Base-by-base conservation (phyloP, 53 echinoderm and acorn worm genomes). In the Astropecten irregularis region DNA sequence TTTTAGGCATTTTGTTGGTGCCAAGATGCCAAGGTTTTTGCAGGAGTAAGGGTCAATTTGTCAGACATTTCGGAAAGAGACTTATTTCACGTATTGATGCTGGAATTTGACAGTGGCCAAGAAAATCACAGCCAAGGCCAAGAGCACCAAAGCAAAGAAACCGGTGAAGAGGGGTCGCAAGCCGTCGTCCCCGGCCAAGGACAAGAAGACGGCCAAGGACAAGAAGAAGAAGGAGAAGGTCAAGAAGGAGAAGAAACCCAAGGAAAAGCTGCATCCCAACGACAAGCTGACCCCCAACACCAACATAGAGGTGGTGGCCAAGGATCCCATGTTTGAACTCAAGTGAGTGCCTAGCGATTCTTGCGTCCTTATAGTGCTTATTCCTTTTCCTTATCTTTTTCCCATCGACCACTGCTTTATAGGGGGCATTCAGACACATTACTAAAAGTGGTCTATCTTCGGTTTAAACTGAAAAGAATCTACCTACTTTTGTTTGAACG, bases 281-380 rank as follows among this genome's bases (percentile, higher is more conserved):
- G 77, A 83, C n/a, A 83, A 88, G 33, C 76, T 95, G 15, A 89
- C 76, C 31, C 94, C 88, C 30, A 95, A 92, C 60, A 42, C 79
- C 20, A 82, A 85, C 66, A 92, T 99, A 26, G 99, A 92, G 59
- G 85, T 94, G 49, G 79, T 99, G 44, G 57, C 16, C 62, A 95
- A 92, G 69, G 99, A 99, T 72, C 93, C 92, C 9, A 88, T 90
- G 74, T 92, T 95, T 90, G 95, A 90, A 83, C 63, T 90, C 88
- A 92, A 88, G 99, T 99, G 50, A 92, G 99, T 90, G 1, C 19
- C 8, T 3, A 5, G 64, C 33, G n/a, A n/a, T n/a, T n/a, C n/a
- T n/a, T n/a, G n/a, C n/a, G n/a, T n/a, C n/a, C n/a, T n/a, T n/a
- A n/a, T n/a, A n/a, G n/a, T n/a, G n/a, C n/a, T n/a, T n/a, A n/a